Evolutionary conservation across 2,888 invertebrate genomes (phyloP), one percentile per base, ranked within the genome.

Genomic region (Xestia rhomboidea): DNA sequence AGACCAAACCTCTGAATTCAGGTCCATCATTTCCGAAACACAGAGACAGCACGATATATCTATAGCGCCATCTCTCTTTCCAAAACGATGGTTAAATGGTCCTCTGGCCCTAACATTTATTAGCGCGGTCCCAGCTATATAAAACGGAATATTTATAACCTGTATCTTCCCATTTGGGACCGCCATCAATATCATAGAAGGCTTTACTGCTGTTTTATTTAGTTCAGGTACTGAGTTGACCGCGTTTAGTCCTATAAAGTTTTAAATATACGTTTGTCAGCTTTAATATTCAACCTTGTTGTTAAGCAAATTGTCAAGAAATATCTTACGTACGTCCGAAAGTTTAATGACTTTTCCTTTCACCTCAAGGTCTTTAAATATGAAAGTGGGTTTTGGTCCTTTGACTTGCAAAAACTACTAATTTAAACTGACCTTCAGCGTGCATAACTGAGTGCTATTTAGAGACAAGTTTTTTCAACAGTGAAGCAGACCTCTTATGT

Each of bases 101-200:
- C 66, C 41, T 49, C 6, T 10, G 68, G 44, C 41, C 68, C 60
- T 24, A 67, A 57, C 44, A 44, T 83, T 82, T 71, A 68, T 64
- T 68, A 54, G 63, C 46, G 24, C 2, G 57, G 57, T 60, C 60
- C 38, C 21, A 10, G 27, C 67, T 44, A 38, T 75, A 76, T 77
- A 77, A 75, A 82, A 85, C 34, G 34, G 51, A 69, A 81, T 81
- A 85, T 81, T 81, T 80, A 84, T 83, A 81, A 38, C 69, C 67
- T 34, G 44, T 71, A 60, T 68, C 64, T 68, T 73, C 60, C 27
- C 54, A 64, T 75, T 85, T 70, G 85, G 72, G 54, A 54, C 82
- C 63, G 69, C 68, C 67, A 82, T 84, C 73, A 82, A 77, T 82
- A 75, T 73, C 68, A 68, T 44, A 63, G 67, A 21, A 62, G 54